Evolutionary conservation across 2,797 vertebrate genomes (phyloP), one percentile per base, ranked within the genome.

Genomic region (Moxostoma hubbsi): DNA sequence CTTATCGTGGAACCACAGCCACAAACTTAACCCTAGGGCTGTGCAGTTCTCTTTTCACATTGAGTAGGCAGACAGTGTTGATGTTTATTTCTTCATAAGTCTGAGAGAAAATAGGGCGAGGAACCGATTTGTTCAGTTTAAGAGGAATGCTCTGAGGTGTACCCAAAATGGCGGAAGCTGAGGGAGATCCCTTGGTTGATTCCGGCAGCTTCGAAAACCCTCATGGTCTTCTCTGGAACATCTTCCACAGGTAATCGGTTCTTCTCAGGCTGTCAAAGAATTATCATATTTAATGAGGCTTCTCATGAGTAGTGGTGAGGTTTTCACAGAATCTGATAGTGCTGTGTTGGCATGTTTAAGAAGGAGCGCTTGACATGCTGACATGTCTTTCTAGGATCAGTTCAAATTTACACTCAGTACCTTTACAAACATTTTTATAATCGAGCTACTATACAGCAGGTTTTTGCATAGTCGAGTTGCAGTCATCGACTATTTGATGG

Each of bases 221-320:
- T 43, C 67, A 53, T 6, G 51, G 46, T 76, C 54, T 81, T 53
- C 75, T 86, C 72, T 79, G 81, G 71, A 73, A 15, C 4, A 55
- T 83, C 62, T 84, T 86, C 67, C 13, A 84, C 75, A 86, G 85
- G 85, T 86, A 86, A 49, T 50, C 0, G 0, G 8, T 47, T 6
- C 50, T 50, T 18, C 45, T 15, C 49, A 53, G 47, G 24, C n/a
- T 4, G 6, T 7, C 18, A 9, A 54, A 54, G 9, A 18, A 16
- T 1, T 57, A 10, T 16, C 12, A 12, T n/a, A 46, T 62, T 55
- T 11, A 45, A 1, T 24, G 1, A n/a, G 12, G 55, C 50, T 43
- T 15, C 50, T 69, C 6, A 9, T 8, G 9, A 57, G 9, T 7
- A 10, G 15, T 1, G 3, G 7, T 16, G 4, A 47, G 10, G 45